Evolutionary conservation across 1,140 invertebrate genomes (phyloP), one percentile per base, ranked within the genome.

Genomic region (Caenorhabditis tropicalis): DNA sequence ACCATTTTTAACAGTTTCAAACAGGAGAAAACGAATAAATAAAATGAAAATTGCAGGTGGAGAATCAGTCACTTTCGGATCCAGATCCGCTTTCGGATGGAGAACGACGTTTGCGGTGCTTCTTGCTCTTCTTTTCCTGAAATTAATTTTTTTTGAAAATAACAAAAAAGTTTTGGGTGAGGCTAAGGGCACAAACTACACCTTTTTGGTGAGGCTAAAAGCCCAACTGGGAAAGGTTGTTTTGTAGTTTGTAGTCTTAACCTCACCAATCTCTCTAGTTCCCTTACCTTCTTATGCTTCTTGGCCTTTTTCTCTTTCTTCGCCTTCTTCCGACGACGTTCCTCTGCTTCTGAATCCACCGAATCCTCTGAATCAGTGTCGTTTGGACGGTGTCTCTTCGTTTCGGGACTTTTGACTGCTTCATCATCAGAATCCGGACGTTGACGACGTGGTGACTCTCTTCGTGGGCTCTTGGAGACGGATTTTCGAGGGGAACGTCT

Each of bases 251-350:
- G 43, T 46, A 46, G 43, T 2, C 43, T 0, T 46, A 46, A 16
- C 2, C 43, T 46, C 43, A 46, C 9, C 2, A 46, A 46, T 12
- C 0, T 46, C n/a, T n/a, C n/a, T n/a, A 29, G 1, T 56, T 58
- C 29, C 53, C 21, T 36, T 7, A 74, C 56, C 83, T 85, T 85
- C 56, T 85, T 81, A 36, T 79, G 39, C 29, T 85, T 85, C 79
- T 58, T 58, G 0, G 51, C 70, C 43, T 81, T 81, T 27, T 81
- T 80, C 24, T 81, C 36, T 56, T 85, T 85, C 56, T 81, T 85
- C 10, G 33, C 56, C 31, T 65, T 85, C 83, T 85, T 65, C 15
- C 74, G 24, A 27, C 79, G 36, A 27, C 58, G 27, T 29, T 79
- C 79, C 31, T 58, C 58, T 15, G 39, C 31, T 21, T 70, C 58